Evolutionary conservation across 2,888 invertebrate genomes (phyloP), one percentile per base, ranked within the genome.

Genomic region (Xanthorhoe designata): DNA sequence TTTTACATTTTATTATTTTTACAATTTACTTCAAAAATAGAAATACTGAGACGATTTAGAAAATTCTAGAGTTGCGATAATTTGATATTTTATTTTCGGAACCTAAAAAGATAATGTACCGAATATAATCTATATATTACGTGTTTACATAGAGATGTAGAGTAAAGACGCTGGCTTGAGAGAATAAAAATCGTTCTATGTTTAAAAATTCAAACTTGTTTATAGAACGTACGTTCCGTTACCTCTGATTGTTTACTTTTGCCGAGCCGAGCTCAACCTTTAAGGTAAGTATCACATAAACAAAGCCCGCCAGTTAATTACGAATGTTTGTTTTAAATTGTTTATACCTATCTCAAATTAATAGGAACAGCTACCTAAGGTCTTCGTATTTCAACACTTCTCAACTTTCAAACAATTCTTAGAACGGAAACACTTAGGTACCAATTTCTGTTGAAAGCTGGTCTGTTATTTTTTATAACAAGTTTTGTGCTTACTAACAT

Each of bases 351-450:
- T 67, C 65, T 59, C 53, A 55, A 58, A 51, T 62, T 60, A 67
- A 63, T 66, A 66, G 70, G 61, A 66, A 49, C 55, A 17, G 45
- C 49, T 54, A 45, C 64, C 47, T 47, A 71, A 68, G 69, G 72
- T 65, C 49, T 68, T 70, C 69, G 69, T 73, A 59, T 67, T 64
- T 73, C 73, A 66, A 68, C 69, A 68, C 70, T 64, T 70, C 38
- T 35, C 50, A 67, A 61, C 38, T 54, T 61, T n/a, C 61, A 62
- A 65, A 68, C 69, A 68, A 38, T 56, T 66, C 54, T 56, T 42
- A 62, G 54, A 63, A 61, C 56, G 58, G 61, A 62, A 64, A 57
- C 53, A 53, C 24, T 61, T 32, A 65, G 24, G n/a, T n/a, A n/a
- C n/a, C n/a, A n/a, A n/a, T n/a, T n/a, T 24, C 24, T 24, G 24